Conservation (phyloP, 1,140 invertebrate genomes). For the Sweltsa coloradensis region DNA sequence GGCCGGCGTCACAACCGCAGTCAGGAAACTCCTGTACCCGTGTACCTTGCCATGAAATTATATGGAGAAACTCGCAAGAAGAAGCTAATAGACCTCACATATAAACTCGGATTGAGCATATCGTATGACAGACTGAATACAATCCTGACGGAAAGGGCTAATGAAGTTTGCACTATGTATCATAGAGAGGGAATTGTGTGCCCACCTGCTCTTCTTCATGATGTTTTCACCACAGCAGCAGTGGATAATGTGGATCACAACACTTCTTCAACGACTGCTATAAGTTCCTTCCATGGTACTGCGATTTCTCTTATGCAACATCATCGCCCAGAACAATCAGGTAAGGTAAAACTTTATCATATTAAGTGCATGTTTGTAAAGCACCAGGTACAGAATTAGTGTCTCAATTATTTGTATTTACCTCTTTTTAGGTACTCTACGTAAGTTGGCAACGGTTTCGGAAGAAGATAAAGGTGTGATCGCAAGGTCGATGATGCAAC, state of each 20-base stretch:
- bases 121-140: no score
- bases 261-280: constrained; percentile 4
- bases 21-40: no score
- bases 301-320: constrained; percentile 5
- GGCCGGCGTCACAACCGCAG: no score
- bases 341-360: not conserved
- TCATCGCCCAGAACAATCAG: not conserved
- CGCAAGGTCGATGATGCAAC: no score
- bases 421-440: not conserved
- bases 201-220: not conserved
- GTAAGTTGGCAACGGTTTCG: not conserved
- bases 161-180: not conserved
- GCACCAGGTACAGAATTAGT: not conserved
- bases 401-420: not conserved
- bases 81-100: no score
- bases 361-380: not conserved
- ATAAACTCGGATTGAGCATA: no score
- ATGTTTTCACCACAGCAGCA: constrained; percentile 1
- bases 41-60: no score
- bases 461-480: not conserved
- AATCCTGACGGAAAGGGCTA: no score
- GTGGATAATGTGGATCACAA: constrained; percentile 5
- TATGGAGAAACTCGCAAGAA: no score
- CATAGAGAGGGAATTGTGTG: not conserved
- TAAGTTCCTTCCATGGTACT: constrained; percentile 3